phyloP scores from a whole-genome alignment of 2,888 invertebrate species.

The Diarsia dahlii region DNA sequence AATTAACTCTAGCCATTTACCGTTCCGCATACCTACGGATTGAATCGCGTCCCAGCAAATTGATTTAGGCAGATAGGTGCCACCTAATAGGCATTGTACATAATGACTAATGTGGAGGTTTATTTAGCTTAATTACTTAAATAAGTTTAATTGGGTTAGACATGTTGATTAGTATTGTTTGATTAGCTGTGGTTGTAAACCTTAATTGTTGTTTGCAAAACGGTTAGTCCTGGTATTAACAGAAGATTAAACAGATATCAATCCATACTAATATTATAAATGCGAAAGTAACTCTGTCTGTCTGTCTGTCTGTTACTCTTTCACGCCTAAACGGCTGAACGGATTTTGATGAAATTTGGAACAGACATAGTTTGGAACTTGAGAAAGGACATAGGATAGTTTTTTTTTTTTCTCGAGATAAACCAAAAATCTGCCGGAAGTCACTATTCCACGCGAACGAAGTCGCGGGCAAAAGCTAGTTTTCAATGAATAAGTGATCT shows the following conservation, averaged over 20 bases:
- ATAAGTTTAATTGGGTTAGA: background rate
- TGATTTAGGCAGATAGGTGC: conserved; percentile 35
- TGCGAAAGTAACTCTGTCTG: too few species aligned
- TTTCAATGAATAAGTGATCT: background rate
- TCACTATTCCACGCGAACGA: too few species aligned
- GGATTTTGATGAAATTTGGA: too few species aligned
- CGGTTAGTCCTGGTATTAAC: too few species aligned
- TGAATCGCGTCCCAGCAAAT: conserved; percentile 39
- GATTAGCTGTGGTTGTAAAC: background rate
- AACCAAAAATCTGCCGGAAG: too few species aligned
- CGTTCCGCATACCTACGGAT: conserved; percentile 49
- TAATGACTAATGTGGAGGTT: conserved; percentile 8
- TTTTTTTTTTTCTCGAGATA: too few species aligned
- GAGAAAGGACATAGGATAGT: too few species aligned
- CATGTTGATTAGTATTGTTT: background rate
- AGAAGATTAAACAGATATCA: background rate
- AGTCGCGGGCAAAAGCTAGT: too few species aligned
- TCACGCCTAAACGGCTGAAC: too few species aligned
- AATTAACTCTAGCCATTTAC: conserved; percentile 51
- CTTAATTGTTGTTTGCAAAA: background rate
- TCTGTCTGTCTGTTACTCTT: too few species aligned
- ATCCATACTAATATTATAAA: too few species aligned
- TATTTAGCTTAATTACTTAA: conserved; percentile 13
- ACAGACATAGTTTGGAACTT: too few species aligned
- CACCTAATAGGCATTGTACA: conserved; percentile 8